These are phyloP conservation scores for Meloidogyne chitwoodi DNA, from an alignment of 1,140 invertebrate genomes.

Conservation along the genomic window DNA sequence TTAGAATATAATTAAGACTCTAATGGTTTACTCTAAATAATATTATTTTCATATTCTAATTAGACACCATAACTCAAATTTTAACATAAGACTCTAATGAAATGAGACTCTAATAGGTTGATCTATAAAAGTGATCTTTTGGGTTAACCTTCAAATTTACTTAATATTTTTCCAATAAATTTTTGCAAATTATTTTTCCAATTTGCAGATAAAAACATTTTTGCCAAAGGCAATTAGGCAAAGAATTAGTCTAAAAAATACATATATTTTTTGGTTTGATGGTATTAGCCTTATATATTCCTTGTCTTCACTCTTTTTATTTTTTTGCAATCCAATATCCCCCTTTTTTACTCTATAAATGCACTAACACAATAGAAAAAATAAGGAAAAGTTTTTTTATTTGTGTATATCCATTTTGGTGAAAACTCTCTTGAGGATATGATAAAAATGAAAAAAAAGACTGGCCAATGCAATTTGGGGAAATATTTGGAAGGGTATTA, in stretches of 20 bases:
- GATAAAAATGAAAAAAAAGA: background rate
- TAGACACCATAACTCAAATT: too few species aligned
- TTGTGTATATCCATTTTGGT: background rate
- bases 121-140: background rate
- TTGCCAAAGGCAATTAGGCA: conserved; percentile 12
- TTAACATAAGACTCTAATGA: too few species aligned
- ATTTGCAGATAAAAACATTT: background rate
- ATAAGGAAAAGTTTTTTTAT: background rate
- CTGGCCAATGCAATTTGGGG: background rate
- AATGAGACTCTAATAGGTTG: background rate
- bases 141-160: too few species aligned
- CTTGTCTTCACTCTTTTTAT: background rate
- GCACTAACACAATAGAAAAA: background rate
- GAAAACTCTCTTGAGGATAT: conserved; percentile 1
- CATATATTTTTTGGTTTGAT: background rate
- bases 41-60: too few species aligned
- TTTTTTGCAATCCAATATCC: conserved; percentile 18
- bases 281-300: background rate
- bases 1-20: too few species aligned
- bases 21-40: too few species aligned
- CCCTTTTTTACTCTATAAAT: background rate
- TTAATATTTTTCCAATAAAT: background rate
- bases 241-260: background rate
- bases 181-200: background rate
- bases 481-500: background rate